Base-by-base conservation (phyloP, 2,113 vertebrate species). In the Buteo buteo region DNA sequence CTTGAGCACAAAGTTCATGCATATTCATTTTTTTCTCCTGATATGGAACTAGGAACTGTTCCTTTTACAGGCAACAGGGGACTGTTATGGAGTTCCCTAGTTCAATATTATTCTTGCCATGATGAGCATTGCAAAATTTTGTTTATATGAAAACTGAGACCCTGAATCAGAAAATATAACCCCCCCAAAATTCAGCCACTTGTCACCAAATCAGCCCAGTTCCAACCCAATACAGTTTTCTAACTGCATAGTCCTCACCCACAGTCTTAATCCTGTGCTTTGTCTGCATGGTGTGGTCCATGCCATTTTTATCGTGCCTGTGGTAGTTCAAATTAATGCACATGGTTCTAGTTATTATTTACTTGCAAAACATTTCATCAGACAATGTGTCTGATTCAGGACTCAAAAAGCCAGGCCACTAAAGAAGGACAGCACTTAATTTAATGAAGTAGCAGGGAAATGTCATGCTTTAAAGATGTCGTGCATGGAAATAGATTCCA, bases 361-460 rank as follows among this genome's bases (percentile, higher is more conserved):
- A 80, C 65, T 93, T 93, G 78, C 91, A 93, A 94, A 96, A 94
- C 52, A 90, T 84, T 84, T 93, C 62, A 49, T 93, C 84, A 94
- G 81, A 88, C 13, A 22, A 80, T 44, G 78, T 71, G 70, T 65
- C 84, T 94, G 91, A 93, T 93, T 96, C 91, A 97, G 77, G 47
- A 62, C 59, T 72, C 64, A 89, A 90, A 88, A 95, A 95, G 90
- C 58, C 78, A 93, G 71, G 79, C 85, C 79, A 88, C 32, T 90
- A 62, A 96, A 93, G 49, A 61, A 93, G 73, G 86, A 62, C 82
- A 94, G 47, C 78, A 55, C 73, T 85, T 92, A 94, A 73, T 78
- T 64, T 94, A 88, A 93, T 78, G 77, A 92, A 69, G 83, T 40
- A 76, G 61, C 57, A 83, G 76, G 66, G 87, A 93, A 91, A 90